Evolutionary conservation across 1,140 invertebrate genomes (phyloP).

Genomic region (Drosophila ogumai): DNA sequence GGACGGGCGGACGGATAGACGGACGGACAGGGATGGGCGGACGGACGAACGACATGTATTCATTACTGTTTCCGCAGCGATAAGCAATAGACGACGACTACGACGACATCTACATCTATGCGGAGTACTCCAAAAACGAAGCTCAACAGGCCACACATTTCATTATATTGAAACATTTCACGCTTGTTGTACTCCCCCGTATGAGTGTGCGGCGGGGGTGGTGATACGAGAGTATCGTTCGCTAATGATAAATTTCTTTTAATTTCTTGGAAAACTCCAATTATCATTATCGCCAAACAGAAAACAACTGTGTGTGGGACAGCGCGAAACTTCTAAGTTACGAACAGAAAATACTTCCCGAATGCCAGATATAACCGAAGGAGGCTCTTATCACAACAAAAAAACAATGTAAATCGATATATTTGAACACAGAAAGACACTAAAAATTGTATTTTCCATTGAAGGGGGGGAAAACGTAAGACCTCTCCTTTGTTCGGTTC

Average conservation of each 20-base stretch:
- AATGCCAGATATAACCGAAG: constrained; percentile 17
- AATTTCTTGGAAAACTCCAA: constrained; percentile 80
- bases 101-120: constrained; percentile 50
- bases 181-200: constrained; percentile 4
- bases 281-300: constrained; percentile 73
- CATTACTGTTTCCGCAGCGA: constrained; percentile 81
- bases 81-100: constrained; percentile 63
- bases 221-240: constrained; percentile 36
- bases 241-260: constrained; percentile 79
- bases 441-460: constrained; percentile 51
- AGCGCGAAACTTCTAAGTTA: constrained; percentile 53
- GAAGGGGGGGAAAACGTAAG: constrained; percentile 6
- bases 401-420: constrained; percentile 71
- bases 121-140: constrained; percentile 44
- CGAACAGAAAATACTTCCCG: constrained; percentile 63
- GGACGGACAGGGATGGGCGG: constrained; percentile 11
- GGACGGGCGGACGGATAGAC: constrained; percentile 21
- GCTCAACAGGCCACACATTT: constrained; percentile 52
- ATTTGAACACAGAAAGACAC: constrained; percentile 74
- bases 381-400: constrained; percentile 48
- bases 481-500: constrained; percentile 3
- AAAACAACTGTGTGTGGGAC: constrained; percentile 56
- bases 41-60: constrained; percentile 72
- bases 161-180: constrained; percentile 73
- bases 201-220: constrained; percentile 14